Percentiles rank a stretch among this genome's conserved stretches.
Conservation (phyloP, 2,797 vertebrate genomes). For the Tangara arthus region DNA sequence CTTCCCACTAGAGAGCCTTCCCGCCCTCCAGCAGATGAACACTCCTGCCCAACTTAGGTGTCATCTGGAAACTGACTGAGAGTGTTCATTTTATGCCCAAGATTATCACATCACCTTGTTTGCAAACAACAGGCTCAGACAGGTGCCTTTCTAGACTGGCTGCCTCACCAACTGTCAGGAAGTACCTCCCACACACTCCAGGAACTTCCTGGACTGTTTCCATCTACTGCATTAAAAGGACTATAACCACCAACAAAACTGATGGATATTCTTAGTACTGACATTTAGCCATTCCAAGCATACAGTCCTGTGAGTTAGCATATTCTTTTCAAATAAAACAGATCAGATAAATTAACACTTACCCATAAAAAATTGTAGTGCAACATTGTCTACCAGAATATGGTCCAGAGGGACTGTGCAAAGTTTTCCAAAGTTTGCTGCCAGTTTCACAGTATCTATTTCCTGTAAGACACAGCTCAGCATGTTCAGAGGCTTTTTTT, state of each 20-base stretch:
- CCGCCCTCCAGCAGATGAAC: neutral
- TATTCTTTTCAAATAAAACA: neutral
- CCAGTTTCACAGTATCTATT: slow-evolving; percentile 95
- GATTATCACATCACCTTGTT: neutral
- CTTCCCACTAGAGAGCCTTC: neutral
- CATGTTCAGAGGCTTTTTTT: neutral
- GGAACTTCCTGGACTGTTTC: neutral
- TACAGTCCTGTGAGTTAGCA: neutral
- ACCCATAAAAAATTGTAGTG: slow-evolving; percentile 99
- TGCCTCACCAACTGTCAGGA: neutral
- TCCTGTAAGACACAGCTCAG: slow-evolving; percentile 78
- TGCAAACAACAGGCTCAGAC: neutral
- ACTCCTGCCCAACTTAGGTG: neutral
- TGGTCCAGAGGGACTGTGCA: slow-evolving; percentile 96
- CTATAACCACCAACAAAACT: neutral
- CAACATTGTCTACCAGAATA: slow-evolving; percentile 97
- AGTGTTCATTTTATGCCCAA: neutral
- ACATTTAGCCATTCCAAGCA: neutral
- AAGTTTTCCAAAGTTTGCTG: slow-evolving; percentile 96
- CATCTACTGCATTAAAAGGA: neutral
- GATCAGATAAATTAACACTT: slow-evolving; percentile 41
- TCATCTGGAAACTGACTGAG: neutral
- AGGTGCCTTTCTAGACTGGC: neutral
- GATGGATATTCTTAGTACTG: neutral
- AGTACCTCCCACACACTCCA: neutral